A percentile compares a stretch with the other conserved stretches of the same genome.
These are phyloP conservation scores for Drosophila mimetica DNA, from an alignment of 2,888 invertebrate species.

Conservation along the genomic window DNA sequence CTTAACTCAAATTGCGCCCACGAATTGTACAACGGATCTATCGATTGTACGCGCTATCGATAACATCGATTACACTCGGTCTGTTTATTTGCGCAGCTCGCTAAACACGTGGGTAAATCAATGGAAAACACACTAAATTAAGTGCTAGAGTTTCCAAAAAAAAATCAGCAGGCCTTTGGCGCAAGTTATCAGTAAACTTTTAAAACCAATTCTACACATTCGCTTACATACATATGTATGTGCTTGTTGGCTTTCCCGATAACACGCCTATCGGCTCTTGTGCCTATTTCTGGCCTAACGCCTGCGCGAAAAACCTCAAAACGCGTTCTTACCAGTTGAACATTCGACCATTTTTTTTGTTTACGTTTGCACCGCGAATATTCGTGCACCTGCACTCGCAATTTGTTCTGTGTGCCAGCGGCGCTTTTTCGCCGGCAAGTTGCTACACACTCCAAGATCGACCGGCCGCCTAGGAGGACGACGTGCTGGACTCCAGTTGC, in stretches of 20 bases:
- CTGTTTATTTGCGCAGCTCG: not conserved
- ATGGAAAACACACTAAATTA: not conserved
- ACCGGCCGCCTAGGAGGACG: not conserved
- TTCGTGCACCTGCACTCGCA: conserved; percentile 39
- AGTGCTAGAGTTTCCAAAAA: not conserved
- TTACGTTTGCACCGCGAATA: conserved; percentile 67
- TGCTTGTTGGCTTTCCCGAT: not conserved
- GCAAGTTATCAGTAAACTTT: not conserved
- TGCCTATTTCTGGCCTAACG: not conserved
- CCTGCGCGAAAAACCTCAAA: conserved; percentile 2
- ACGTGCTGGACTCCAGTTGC: not conserved
- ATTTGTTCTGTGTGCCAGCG: conserved; percentile 22
- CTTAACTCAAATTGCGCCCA: conserved; percentile 5
- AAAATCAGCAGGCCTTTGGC: not conserved
- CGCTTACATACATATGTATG: not conserved
- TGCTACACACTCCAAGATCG: not conserved
- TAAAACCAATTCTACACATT: not conserved
- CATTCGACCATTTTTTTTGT: conserved; percentile 51
- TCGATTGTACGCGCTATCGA: not conserved
- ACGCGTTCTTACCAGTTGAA: conserved; percentile 21
- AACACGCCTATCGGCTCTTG: not conserved
- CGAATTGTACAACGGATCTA: not conserved
- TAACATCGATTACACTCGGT: too few relatives aligned
- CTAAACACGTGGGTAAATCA: too few relatives aligned
- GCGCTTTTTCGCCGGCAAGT: conserved; percentile 31